Percentiles rank a stretch among this genome's conserved stretches.
These are phyloP conservation scores for Scaptomyza parva DNA, from an alignment of 2,888 invertebrate species.

Conservation along the genomic window DNA sequence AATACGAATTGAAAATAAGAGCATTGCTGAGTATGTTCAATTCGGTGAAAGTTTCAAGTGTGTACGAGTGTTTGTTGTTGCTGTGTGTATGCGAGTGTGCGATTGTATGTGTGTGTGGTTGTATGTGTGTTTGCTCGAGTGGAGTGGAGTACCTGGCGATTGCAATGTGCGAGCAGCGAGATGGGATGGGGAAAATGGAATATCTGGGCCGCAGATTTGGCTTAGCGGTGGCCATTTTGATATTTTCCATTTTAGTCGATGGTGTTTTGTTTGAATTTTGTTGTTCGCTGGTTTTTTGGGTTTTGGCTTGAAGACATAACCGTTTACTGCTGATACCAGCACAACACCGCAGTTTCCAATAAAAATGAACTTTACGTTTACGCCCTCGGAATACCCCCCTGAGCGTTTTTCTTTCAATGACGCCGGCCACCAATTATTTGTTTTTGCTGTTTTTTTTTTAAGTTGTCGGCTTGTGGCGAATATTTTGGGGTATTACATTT, in stretches of 20 bases:
- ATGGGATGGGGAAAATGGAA: not conserved
- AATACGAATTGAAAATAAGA: slow-evolving; percentile 66
- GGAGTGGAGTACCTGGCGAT: slow-evolving; percentile 59
- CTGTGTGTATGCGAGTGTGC: no score
- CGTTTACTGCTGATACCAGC: slow-evolving; percentile 63
- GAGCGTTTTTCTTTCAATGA: not conserved
- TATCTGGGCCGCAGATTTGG: slow-evolving; percentile 35
- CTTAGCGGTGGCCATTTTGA: slow-evolving; percentile 62
- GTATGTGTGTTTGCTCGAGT: slow-evolving; percentile 27
- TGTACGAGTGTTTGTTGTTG: slow-evolving; percentile 4
- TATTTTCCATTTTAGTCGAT: slow-evolving; percentile 68
- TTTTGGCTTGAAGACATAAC: slow-evolving; percentile 61
- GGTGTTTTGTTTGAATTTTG: slow-evolving; percentile 62
- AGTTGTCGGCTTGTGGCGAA: slow-evolving; percentile 27
- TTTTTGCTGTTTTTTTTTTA: slow-evolving; percentile 14
- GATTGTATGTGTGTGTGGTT: slow-evolving; percentile 17
- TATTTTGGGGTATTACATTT: slow-evolving; percentile 52
- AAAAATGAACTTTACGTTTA: slow-evolving; percentile 48
- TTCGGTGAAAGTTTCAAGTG: slow-evolving; percentile 40
- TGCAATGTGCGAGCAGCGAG: slow-evolving; percentile 24
- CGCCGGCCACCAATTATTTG: slow-evolving; percentile 19
- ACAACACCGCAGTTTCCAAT: slow-evolving; percentile 53
- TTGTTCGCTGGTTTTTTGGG: slow-evolving; percentile 42
- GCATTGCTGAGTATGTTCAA: slow-evolving; percentile 56
- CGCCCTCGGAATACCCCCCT: slow-evolving; percentile 16